Conservation (phyloP, 2,888 invertebrate species). For the Clostera curtula region DNA sequence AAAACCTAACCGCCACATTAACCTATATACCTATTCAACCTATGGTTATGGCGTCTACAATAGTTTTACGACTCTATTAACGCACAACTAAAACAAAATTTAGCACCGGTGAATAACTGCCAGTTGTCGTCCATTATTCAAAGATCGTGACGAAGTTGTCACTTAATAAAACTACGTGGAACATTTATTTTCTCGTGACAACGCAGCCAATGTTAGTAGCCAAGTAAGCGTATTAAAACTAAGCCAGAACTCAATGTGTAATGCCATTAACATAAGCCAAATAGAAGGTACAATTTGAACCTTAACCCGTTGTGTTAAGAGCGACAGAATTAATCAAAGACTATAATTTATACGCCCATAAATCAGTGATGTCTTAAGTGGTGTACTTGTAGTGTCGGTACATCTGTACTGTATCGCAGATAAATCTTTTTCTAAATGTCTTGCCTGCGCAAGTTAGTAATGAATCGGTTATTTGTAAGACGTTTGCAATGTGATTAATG, state of each 20-base stretch:
- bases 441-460: constrained; percentile 10
- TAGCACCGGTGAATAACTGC: constrained; percentile 17
- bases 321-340: constrained; percentile 14
- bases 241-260: constrained; percentile 28
- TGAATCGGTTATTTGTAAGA: constrained; percentile 13
- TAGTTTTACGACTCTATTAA: constrained; percentile 17
- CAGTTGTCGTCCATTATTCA: constrained; percentile 29
- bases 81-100: constrained; percentile 17
- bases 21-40: constrained; percentile 16
- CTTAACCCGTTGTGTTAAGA: constrained; percentile 25
- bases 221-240: constrained; percentile 48
- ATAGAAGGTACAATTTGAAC: constrained; percentile 22
- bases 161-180: constrained; percentile 41
- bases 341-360: constrained; percentile 30
- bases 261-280: constrained; percentile 23
- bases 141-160: constrained; percentile 49
- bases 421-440: constrained; percentile 27
- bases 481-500: constrained; percentile 10
- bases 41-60: constrained; percentile 10
- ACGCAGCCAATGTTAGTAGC: constrained; percentile 46
- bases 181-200: constrained; percentile 61
- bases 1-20: constrained; percentile 8
- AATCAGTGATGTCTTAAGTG: constrained; percentile 44
- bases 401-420: constrained; percentile 29
- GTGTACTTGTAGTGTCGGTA: constrained; percentile 33